phyloP scores from a whole-genome alignment of 2,113 vertebrate genomes.

The Egretta garzetta region DNA sequence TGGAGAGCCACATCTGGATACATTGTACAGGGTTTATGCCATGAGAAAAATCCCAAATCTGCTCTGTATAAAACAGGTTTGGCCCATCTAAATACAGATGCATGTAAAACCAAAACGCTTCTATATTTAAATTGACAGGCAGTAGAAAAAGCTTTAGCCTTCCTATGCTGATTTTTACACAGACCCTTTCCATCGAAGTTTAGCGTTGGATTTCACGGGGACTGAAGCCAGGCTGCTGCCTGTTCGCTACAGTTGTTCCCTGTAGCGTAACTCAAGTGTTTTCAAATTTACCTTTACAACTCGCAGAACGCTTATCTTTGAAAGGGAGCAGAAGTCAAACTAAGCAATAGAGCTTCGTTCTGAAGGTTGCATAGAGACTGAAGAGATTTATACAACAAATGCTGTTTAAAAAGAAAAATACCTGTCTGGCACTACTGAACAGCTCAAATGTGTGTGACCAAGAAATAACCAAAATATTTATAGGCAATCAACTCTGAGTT shows the following conservation, averaged over 20 bases:
- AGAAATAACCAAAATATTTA: constrained; percentile 74
- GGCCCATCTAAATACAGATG: neutral
- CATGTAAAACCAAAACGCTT: neutral
- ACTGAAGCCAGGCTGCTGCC: neutral
- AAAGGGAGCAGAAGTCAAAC: constrained; percentile 2
- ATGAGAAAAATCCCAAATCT: neutral
- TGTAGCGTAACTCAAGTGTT: neutral
- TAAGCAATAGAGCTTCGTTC: constrained; percentile 8
- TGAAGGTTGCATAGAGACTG: constrained; percentile 75
- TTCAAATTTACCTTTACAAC: neutral
- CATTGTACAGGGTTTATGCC: neutral
- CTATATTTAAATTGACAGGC: neutral
- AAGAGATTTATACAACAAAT: constrained; percentile 57
- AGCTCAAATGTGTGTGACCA: constrained; percentile 69
- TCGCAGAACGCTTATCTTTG: neutral
- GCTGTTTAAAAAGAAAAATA: constrained; percentile 36
- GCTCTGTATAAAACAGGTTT: neutral
- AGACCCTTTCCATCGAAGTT: neutral
- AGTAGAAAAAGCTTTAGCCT: neutral
- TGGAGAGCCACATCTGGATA: neutral
- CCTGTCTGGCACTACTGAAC: constrained; percentile 58
- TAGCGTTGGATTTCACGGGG: neutral
- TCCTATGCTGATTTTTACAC: neutral
- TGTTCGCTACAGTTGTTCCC: neutral
- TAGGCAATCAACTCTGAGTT: constrained; percentile 74